Evolutionary conservation across 2,797 vertebrate genomes (phyloP).

Genomic region (Champsocephalus esox): DNA sequence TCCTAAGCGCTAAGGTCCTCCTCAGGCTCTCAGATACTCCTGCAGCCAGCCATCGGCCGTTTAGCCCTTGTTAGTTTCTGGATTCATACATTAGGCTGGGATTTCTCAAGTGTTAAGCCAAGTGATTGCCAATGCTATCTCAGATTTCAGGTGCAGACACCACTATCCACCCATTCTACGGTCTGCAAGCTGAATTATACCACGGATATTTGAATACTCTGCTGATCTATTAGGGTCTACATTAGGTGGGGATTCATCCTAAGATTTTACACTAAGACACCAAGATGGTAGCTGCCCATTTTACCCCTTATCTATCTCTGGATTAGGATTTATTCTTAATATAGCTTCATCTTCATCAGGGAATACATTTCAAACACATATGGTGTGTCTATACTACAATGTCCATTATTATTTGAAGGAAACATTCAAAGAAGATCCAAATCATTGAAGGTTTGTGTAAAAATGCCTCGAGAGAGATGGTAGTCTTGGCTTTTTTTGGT

Average conservation of each 20-base stretch:
- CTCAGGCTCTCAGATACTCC: conserved; percentile 17
- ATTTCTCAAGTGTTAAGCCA: conserved; percentile 52
- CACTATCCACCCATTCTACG: neutral
- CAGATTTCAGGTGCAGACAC: conserved; percentile 30
- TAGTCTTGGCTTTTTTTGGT: neutral
- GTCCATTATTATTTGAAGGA: neutral
- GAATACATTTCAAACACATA: neutral
- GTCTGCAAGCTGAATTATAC: conserved; percentile 37
- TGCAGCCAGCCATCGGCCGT: conserved; percentile 14
- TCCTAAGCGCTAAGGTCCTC: conserved; percentile 32
- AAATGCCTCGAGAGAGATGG: neutral
- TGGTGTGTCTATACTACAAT: neutral
- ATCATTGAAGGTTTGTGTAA: neutral
- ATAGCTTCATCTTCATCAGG: neutral
- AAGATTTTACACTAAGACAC: conserved; percentile 17
- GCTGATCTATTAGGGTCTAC: conserved; percentile 5
- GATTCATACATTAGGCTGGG: conserved; percentile 38
- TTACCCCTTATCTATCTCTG: conserved; percentile 10
- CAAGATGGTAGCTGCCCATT: neutral
- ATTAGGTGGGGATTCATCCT: conserved; percentile 5
- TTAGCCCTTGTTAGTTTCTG: conserved; percentile 53
- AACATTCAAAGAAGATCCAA: neutral
- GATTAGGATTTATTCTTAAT: conserved; percentile 11
- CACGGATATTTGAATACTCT: conserved; percentile 29
- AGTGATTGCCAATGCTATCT: conserved; percentile 47